These are phyloP conservation scores for Petrocephalus zakoni DNA, from an alignment of 2,113 vertebrate genomes.

Conservation along the genomic window DNA sequence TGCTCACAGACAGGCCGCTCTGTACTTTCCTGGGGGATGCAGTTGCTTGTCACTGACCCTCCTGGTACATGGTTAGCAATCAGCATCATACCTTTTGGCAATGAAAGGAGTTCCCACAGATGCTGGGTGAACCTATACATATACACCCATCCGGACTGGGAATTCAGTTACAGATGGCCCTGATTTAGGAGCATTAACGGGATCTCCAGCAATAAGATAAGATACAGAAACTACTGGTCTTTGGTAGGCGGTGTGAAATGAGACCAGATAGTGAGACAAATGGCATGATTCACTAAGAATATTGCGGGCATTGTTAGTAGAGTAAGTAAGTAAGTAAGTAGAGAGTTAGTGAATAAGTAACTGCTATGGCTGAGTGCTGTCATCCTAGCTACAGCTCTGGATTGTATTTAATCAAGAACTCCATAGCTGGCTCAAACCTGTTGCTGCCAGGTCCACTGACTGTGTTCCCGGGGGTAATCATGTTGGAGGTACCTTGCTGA, in stretches of 20 bases:
- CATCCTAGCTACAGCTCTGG: background rate
- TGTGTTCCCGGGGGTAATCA: background rate
- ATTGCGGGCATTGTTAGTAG: background rate
- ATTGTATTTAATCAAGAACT: background rate
- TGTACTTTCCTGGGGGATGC: background rate
- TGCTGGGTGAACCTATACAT: background rate
- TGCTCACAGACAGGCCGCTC: too few relatives aligned
- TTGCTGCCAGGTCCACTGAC: too few relatives aligned
- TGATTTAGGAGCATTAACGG: background rate
- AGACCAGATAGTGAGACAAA: background rate
- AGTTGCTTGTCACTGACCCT: conserved; percentile 9
- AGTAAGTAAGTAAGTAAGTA: background rate
- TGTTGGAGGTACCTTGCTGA: background rate
- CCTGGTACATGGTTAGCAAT: background rate
- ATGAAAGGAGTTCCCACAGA: conserved; percentile 2
- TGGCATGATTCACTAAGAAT: background rate
- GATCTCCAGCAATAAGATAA: background rate
- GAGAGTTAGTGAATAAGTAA: background rate
- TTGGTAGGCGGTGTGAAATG: background rate
- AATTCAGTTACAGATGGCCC: background rate
- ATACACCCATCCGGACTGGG: background rate
- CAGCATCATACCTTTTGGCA: background rate
- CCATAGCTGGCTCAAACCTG: background rate
- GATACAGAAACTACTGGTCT: background rate
- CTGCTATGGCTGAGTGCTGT: background rate